Evolutionary conservation across 2,113 vertebrate genomes (phyloP).

Genomic region (Nesogale talazaci): DNA sequence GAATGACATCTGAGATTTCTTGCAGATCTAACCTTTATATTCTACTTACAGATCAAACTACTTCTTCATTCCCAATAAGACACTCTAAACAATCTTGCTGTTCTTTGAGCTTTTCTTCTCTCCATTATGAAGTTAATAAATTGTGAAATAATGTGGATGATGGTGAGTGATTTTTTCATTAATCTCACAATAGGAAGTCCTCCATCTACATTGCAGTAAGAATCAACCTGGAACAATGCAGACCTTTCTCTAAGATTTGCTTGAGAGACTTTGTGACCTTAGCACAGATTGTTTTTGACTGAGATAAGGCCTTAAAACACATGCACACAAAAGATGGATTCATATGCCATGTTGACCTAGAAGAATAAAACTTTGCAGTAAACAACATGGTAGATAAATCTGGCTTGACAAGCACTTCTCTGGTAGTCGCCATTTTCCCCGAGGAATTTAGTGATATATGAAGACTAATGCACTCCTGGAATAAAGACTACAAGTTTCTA

Average conservation of each 20-base stretch:
- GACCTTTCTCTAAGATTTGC: slow-evolving; percentile 39
- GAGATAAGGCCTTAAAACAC: slow-evolving; percentile 48
- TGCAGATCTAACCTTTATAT: slow-evolving; percentile 48
- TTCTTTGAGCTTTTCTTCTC: slow-evolving; percentile 57
- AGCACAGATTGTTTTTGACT: background rate
- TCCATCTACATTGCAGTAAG: slow-evolving; percentile 21
- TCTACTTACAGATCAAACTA: slow-evolving; percentile 37
- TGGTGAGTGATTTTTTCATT: slow-evolving; percentile 41
- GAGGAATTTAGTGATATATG: slow-evolving; percentile 42
- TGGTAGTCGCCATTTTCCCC: slow-evolving; percentile 54
- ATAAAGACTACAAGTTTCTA: slow-evolving; percentile 48
- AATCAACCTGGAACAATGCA: slow-evolving; percentile 14
- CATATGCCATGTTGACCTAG: background rate
- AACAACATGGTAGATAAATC: slow-evolving; percentile 69
- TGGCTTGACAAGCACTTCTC: slow-evolving; percentile 58
- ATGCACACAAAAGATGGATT: slow-evolving; percentile 26
- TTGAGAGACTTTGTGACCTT: slow-evolving; percentile 43
- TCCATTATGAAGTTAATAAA: slow-evolving; percentile 50
- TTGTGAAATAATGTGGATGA: slow-evolving; percentile 8
- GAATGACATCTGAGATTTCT: slow-evolving; percentile 23
- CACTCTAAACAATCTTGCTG: slow-evolving; percentile 18
- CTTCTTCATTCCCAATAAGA: slow-evolving; percentile 44
- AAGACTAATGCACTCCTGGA: slow-evolving; percentile 52
- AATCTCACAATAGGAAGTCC: slow-evolving; percentile 51
- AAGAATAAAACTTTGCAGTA: slow-evolving; percentile 66